Evolutionary conservation across 53 echinoderm and acorn worm genomes (phyloP).

Genomic region (Paracentrotus lividus): DNA sequence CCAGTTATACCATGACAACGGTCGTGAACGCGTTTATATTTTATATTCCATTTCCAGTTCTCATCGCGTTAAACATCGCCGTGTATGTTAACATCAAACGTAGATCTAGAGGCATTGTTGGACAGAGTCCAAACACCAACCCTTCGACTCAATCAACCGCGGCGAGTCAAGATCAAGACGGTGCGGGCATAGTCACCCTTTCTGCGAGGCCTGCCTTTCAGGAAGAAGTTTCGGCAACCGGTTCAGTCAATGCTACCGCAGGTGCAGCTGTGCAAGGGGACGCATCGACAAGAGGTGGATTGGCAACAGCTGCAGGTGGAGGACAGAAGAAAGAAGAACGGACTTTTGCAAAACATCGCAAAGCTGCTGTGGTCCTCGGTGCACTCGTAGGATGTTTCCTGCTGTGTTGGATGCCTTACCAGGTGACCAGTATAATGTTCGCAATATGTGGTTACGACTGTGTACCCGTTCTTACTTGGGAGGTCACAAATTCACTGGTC

Average conservation of each 20-base stretch:
- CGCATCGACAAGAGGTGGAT: neutral
- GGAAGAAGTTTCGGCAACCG: neutral
- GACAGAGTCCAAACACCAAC: neutral
- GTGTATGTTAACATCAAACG: constrained; percentile 86
- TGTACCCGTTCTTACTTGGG: constrained; percentile 72
- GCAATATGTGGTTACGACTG: constrained; percentile 53
- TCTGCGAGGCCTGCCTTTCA: neutral
- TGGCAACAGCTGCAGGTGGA: too few species aligned
- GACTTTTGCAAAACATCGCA: constrained; percentile 55
- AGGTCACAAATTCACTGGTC: constrained; percentile 72
- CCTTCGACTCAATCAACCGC: constrained; percentile 2
- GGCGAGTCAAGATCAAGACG: neutral
- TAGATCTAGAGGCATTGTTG: constrained; percentile 76
- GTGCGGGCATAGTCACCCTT: neutral
- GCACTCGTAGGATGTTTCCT: constrained; percentile 64
- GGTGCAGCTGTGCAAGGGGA: neutral
- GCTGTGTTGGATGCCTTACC: constrained; percentile 69
- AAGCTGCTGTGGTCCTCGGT: constrained; percentile 45
- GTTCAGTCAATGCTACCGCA: neutral
- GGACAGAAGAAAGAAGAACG: neutral
- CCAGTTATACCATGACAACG: constrained; percentile 59
- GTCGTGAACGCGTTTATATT: constrained; percentile 74
- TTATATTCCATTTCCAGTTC: constrained; percentile 75
- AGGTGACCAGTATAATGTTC: constrained; percentile 40
- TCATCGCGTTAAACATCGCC: constrained; percentile 73